phyloP scores from a whole-genome alignment of 2,797 vertebrate genomes.

The Halcyon leucocephala region DNA sequence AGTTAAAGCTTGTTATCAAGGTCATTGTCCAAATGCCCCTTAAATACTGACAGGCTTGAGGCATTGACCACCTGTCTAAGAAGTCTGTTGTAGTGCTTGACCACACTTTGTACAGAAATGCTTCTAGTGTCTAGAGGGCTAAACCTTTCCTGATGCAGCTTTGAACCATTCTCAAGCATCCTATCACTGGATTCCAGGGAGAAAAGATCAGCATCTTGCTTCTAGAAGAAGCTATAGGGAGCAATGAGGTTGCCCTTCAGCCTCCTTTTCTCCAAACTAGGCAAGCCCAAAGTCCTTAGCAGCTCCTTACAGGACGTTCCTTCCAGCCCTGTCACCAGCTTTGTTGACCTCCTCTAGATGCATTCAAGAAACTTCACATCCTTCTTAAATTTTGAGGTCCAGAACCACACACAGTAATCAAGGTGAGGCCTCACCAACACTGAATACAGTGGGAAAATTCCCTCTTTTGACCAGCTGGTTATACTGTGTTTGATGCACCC shows the following conservation, averaged over 20 bases:
- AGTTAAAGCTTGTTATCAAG: background rate
- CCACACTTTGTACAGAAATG: background rate
- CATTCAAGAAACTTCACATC: background rate
- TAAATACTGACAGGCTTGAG: background rate
- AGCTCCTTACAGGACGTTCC: accelerated
- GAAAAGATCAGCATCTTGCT: background rate
- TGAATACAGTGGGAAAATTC: background rate
- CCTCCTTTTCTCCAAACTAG: background rate
- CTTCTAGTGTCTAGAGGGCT: background rate
- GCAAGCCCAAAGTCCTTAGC: background rate
- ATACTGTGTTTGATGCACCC: background rate
- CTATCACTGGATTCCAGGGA: background rate
- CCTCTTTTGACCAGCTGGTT: accelerated
- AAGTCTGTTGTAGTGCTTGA: background rate
- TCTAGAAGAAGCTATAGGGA: background rate
- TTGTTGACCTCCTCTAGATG: background rate
- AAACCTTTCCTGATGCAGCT: accelerated
- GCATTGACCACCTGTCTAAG: accelerated
- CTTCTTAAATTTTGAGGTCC: background rate
- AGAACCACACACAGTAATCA: background rate
- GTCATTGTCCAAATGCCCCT: background rate
- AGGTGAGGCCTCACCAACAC: accelerated
- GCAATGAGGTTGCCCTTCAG: accelerated
- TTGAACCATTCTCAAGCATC: accelerated
- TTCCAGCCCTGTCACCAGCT: background rate